Percentiles rank a stretch among this genome's conserved stretches.
Conservation (phyloP, 2,113 vertebrate species). For the Diglossa brunneiventris region DNA sequence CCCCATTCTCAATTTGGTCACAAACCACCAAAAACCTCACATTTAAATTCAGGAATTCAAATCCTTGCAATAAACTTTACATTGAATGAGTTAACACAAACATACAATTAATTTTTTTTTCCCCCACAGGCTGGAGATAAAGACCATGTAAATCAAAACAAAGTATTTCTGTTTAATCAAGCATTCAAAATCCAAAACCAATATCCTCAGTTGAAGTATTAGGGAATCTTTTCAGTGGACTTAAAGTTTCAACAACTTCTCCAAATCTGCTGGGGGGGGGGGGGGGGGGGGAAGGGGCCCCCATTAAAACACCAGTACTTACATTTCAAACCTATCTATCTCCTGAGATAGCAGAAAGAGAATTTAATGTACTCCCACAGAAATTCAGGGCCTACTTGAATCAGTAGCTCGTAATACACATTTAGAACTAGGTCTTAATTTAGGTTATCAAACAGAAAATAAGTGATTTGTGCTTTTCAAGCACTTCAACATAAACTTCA, state of each 20-base stretch:
- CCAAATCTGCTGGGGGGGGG: neutral
- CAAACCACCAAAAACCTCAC: neutral
- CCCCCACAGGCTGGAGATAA: neutral
- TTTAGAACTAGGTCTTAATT: neutral
- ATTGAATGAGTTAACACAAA: neutral
- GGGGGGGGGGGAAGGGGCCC: accelerated
- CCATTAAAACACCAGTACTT: neutral
- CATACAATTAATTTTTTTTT: neutral
- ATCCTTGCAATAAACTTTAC: neutral
- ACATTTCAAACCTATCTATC: neutral
- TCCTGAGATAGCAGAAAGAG: neutral
- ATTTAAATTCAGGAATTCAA: neutral
- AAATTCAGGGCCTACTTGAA: neutral
- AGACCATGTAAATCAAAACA: neutral
- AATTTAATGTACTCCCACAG: neutral
- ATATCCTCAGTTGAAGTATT: neutral
- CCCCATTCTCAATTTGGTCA: neutral
- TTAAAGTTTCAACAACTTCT: neutral
- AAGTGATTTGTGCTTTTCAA: neutral
- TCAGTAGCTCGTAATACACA: neutral
- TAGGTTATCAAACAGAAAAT: neutral
- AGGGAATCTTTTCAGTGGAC: neutral
- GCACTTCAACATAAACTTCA: neutral
- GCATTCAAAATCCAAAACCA: neutral
- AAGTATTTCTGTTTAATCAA: neutral